Base-by-base conservation (phyloP, 2,113 vertebrate genomes). In the Barbus barbus region DNA sequence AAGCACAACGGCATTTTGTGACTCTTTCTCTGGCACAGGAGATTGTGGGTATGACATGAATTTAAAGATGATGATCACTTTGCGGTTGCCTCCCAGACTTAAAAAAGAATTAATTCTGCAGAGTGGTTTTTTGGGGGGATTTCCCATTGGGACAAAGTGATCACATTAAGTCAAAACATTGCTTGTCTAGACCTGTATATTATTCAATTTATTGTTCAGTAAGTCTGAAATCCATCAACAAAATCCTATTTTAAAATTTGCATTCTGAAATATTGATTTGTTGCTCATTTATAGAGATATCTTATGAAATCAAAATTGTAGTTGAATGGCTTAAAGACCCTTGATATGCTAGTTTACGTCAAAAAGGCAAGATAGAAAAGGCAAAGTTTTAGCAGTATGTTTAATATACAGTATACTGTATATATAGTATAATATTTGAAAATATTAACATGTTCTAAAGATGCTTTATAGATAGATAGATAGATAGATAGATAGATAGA, bases 181-280 rank as follows among this genome's bases (percentile, higher is more conserved):
- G 20, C 67, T 5, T 36, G 18, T 69, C 26, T 24, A 76, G 73
- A 33, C 20, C 0, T 33, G 20, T 36, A 53, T 20, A 13, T 56
- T 33, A 76, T 56, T 31, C 1, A 22, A 56, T 76, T 56, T 76
- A 51, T 56, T 76, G 28, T 9, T 33, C 48, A 76, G 18, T 33
- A 48, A 51, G 46, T 1, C 73, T 51, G 24, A 76, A 76, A 33
- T 53, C 18, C 4, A 13, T 53, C 9, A 76, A 56, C 44, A 75
- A 75, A 75, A 20, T 44, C n/a, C 13, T 20, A 31, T 74, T 75
- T 31, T 31, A 13, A 53, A 76, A 33, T 22, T 18, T 53, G 18
- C 48, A 56, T 51, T 53, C 20, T 38, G 18, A 38, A 22, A 33
- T n/a, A 53, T 75, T 75, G 73, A 28, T 75, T 74, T 74, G 71